phyloP scores from a whole-genome alignment of 2,888 invertebrate genomes.

The Anagyrus pseudococci region DNA sequence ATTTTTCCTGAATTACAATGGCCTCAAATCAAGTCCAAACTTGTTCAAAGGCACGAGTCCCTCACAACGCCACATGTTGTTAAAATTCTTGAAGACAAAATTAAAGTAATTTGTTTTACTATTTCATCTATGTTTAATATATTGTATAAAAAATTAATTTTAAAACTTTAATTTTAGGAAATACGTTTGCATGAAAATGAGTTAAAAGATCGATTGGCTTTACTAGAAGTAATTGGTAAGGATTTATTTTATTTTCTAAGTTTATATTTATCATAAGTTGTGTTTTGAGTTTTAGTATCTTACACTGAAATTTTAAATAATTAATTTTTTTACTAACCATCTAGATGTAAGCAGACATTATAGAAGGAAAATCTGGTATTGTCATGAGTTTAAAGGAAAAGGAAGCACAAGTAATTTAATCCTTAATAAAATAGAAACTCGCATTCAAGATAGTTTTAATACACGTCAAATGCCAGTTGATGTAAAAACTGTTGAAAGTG shows the following conservation, averaged over 20 bases:
- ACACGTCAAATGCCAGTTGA: conserved; percentile 39
- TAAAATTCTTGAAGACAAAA: conserved; percentile 42
- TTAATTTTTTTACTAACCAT: conserved; percentile 26
- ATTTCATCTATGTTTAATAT: background rate
- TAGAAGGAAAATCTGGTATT: conserved; percentile 48
- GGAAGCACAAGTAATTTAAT: conserved; percentile 15
- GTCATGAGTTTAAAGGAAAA: conserved; percentile 41
- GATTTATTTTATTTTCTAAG: conserved; percentile 3
- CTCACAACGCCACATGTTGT: conserved; percentile 46
- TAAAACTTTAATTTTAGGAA: conserved; percentile 39
- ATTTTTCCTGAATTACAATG: conserved; percentile 53
- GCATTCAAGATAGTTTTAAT: conserved; percentile 41
- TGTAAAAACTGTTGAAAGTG: conserved; percentile 41
- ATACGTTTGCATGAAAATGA: conserved; percentile 38
- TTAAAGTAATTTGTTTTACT: conserved; percentile 44
- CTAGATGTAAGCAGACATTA: conserved; percentile 53
- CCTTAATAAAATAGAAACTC: conserved; percentile 39
- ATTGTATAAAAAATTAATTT: conserved; percentile 1
- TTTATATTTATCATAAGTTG: background rate
- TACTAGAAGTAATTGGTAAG: conserved; percentile 50
- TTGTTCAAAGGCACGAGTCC: conserved; percentile 46
- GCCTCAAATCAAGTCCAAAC: conserved; percentile 42
- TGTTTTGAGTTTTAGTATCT: background rate
- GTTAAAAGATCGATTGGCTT: conserved; percentile 45
- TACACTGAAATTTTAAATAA: background rate